Base-by-base conservation (phyloP, 2,113 vertebrate genomes). In the Sinocyclocheilus rhinocerous region DNA sequence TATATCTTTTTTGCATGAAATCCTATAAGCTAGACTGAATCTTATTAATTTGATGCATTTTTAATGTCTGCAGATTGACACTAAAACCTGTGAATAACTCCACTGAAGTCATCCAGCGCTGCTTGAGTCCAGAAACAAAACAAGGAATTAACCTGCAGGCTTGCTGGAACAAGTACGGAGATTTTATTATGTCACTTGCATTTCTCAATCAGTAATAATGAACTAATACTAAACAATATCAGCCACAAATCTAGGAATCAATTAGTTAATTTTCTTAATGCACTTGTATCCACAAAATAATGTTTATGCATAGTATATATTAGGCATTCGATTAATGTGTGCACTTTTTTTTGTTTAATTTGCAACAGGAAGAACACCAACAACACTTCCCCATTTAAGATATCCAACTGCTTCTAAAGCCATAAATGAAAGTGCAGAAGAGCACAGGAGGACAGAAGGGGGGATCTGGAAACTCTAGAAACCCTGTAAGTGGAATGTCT, bases 131-230 rank as follows among this genome's bases (percentile, higher is more conserved):
- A 1, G 55, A 50, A 0, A 84, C 84, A 1, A 76, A 6, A 29
- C 63, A 92, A 82, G 93, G 85, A 61, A 81, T 48, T 33, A 73
- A 65, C 9, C 90, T 94, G 36, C 4, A 91, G 12, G 76, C 2
- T 4, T 95, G 95, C 90, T 95, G 95, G 95, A 83, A 91, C n/a
- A 92, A 84, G 95, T 95, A 89, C 84, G 70, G 11, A 57, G 10
- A 50, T 33, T 52, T 39, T 36, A n/a, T 20, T 0, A 24, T 15
- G 4, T 36, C 42, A 50, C 45, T 39, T 16, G 4, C 4, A n/a
- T 50, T 42, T 61, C 22, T 59, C 22, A 12, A 24, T 79, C 6
- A 1, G 20, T 52, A 33, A 5, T 50, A 55, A 55, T 29, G 0
- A 33, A 33, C 26, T 55, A 10, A 72, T 26, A 52, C 22, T 11